phyloP scores from a whole-genome alignment of 2,888 invertebrate species.

The Tethea ocularis region DNA sequence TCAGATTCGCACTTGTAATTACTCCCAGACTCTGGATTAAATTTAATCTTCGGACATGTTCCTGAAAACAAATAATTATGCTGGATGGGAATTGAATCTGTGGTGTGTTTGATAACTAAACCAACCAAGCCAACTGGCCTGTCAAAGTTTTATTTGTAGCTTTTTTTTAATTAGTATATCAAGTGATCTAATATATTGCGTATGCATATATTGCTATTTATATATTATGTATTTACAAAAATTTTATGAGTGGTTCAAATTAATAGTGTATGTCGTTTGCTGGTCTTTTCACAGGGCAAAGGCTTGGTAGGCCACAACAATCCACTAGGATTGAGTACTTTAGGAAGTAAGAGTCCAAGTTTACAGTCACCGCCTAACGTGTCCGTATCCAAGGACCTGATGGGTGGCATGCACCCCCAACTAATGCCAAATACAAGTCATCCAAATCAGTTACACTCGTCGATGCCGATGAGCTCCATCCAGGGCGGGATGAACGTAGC shows the following conservation, averaged over 20 bases:
- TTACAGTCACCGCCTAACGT: conserved; percentile 94
- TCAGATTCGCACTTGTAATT: no score
- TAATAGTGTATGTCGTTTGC: conserved; percentile 70
- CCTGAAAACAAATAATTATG: no score
- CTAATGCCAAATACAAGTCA: conserved; percentile 90
- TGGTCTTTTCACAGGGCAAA: conserved; percentile 86
- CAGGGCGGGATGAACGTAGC: conserved; percentile 89
- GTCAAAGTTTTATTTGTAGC: no score
- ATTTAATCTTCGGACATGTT: no score
- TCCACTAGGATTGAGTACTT: conserved; percentile 88
- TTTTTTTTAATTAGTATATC: no score
- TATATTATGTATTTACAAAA: not conserved
- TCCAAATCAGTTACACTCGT: conserved; percentile 82
- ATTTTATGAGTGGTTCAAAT: conserved; percentile 30
- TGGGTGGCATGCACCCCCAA: conserved; percentile 88
- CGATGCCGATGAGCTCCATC: conserved; percentile 89
- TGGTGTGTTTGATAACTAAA: no score
- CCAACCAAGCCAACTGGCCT: no score
- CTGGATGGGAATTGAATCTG: no score
- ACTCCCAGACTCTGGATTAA: no score
- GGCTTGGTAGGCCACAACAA: conserved; percentile 87
- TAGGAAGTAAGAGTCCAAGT: conserved; percentile 93
- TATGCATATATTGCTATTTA: not conserved
- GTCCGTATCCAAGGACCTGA: conserved; percentile 91
- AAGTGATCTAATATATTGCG: no score